These are phyloP conservation scores for Mustela nigripes DNA, from an alignment of 2,113 vertebrate genomes.

Conservation along the genomic window DNA sequence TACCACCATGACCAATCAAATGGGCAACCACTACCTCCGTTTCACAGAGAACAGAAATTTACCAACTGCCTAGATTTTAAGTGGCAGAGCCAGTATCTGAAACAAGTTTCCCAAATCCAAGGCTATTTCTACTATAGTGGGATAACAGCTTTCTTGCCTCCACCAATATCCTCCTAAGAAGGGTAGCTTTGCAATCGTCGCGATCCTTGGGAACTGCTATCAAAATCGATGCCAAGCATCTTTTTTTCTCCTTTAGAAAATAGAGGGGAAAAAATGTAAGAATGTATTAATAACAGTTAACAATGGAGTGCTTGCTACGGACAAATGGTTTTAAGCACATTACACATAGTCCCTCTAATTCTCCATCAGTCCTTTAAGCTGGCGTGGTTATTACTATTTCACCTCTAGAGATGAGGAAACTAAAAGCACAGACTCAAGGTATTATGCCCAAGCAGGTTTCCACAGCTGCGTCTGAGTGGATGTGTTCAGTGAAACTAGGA, in stretches of 20 bases:
- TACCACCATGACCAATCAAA: neutral
- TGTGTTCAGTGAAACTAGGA: neutral
- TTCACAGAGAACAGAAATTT: neutral
- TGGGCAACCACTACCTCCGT: neutral
- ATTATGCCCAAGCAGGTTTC: neutral
- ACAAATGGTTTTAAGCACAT: neutral
- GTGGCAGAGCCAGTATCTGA: neutral
- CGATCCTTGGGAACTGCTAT: neutral
- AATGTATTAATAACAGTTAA: neutral
- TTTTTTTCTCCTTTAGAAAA: slow-evolving; percentile 16
- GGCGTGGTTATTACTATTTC: neutral
- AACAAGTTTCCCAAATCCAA: neutral
- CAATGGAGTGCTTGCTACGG: neutral
- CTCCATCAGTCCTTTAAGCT: neutral
- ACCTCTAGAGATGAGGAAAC: neutral
- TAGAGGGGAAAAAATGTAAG: neutral
- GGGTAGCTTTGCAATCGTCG: neutral
- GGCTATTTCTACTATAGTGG: neutral
- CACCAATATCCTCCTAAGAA: neutral
- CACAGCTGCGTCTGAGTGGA: neutral
- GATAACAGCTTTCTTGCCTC: neutral
- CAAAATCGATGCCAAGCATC: neutral
- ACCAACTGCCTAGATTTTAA: neutral
- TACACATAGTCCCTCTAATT: neutral
- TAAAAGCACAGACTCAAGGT: neutral